Evolutionary conservation across 1,140 invertebrate species (phyloP), one percentile per base, ranked within the genome.

Genomic region (Parapsyche elsis): DNA sequence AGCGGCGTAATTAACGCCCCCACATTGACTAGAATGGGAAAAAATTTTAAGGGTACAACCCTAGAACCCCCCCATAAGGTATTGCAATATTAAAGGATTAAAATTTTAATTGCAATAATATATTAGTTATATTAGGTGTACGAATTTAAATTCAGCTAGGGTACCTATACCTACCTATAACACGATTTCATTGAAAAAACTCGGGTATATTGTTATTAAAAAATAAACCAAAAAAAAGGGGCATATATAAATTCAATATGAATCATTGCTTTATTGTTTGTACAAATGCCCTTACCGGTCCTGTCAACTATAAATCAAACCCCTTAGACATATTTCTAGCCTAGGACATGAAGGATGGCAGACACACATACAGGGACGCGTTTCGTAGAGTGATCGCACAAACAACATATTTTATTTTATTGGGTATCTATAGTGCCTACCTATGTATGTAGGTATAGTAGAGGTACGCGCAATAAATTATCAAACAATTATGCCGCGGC

Each of bases 231-330:
- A 59, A 61, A 61, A 67, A 67, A 24, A 30, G 23, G 24, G 64
- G 10, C 64, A 67, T 67, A 67, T 5, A 53, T 67, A 67, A 67
- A 67, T 67, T 67, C 64, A 67, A 67, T 67, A 67, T 67, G 64
- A 67, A 67, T 67, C 64, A 67, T 67, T 67, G 64, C 64, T 67
- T 67, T 67, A 67, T 67, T 67, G 64, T 67, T 67, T 67, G 64
- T 67, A 67, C 64, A 67, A 67, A 67, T 67, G 64, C 64, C 64
- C 64, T 67, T 67, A 67, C 64, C 21, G 64, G 21, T 67, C 64
- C 64, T 67, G 64, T 67, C 64, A 26, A 67, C 64, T 67, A 67
- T 67, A 67, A 67, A 67, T 67, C 64, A 67, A 67, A 67, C 24
- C 64, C 23, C 64, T 67, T 67, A 67, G 64, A 67, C 64, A 67